phyloP scores from a whole-genome alignment of 2,797 vertebrate genomes.

The Sebastes itinus region DNA sequence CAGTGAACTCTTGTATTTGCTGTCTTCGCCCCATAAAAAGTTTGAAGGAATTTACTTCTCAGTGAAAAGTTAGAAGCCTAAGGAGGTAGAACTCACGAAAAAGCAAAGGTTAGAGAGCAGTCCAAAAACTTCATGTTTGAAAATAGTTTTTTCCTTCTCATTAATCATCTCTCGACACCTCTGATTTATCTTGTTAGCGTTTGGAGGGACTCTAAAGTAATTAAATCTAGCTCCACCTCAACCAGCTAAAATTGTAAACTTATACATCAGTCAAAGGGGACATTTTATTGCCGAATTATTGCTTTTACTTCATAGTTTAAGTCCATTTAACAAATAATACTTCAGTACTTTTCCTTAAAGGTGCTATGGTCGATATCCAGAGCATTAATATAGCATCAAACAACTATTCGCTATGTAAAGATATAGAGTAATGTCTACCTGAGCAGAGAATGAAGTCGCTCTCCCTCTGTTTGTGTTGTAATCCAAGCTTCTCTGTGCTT shows the following conservation, averaged over 20 bases:
- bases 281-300: neutral
- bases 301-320: neutral
- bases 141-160: neutral
- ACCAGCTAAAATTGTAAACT: neutral
- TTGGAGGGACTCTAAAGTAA: neutral
- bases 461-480: neutral
- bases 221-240: neutral
- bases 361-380: neutral
- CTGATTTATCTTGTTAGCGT: neutral
- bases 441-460: neutral
- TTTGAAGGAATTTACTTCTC: neutral
- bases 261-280: neutral
- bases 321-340: neutral
- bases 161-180: neutral
- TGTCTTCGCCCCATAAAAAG: neutral
- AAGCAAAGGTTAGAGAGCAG: neutral
- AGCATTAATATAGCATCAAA: neutral
- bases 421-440: neutral
- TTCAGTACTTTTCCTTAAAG: neutral
- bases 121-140: neutral
- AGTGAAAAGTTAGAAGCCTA: neutral
- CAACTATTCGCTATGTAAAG: too few species aligned
- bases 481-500: neutral
- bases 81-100: neutral
- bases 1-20: neutral